phyloP scores from a whole-genome alignment of 1,140 invertebrate genomes.

The Maconellicoccus hirsutus region DNA sequence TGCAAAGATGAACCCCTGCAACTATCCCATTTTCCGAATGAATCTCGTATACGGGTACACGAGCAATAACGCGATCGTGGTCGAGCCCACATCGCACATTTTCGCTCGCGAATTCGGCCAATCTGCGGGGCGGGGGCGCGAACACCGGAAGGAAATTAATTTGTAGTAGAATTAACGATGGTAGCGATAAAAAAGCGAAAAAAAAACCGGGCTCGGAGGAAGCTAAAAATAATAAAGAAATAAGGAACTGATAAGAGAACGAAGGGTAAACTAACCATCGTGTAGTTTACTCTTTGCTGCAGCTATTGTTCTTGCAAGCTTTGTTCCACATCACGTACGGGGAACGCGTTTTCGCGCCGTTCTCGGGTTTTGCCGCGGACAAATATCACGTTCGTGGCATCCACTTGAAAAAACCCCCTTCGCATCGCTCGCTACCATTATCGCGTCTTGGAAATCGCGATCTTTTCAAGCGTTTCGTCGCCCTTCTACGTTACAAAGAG shows the following conservation, averaged over 20 bases:
- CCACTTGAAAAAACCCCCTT: conserved; percentile 1
- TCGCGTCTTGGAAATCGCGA: conserved; percentile 20
- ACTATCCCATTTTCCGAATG: too few relatives aligned
- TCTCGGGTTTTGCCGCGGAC: conserved; percentile 14
- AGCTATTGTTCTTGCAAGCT: conserved; percentile 19
- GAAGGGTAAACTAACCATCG: conserved; percentile 16
- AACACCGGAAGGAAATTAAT: conserved; percentile 7
- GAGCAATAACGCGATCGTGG: too few relatives aligned
- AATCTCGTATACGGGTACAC: too few relatives aligned
- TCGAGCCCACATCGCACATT: too few relatives aligned
- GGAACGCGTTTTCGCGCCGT: conserved; percentile 6
- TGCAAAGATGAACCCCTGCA: too few relatives aligned
- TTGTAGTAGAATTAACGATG: background rate
- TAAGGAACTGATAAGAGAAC: conserved; percentile 21
- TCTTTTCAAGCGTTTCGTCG: conserved; percentile 5
- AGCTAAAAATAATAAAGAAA: conserved; percentile 18
- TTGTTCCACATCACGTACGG: conserved; percentile 19
- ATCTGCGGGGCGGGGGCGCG: background rate
- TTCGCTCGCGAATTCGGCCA: too few relatives aligned
- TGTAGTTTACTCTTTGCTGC: conserved; percentile 16
- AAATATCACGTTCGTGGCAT: conserved; percentile 20
- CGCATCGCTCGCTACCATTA: conserved; percentile 13
- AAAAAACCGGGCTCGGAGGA: background rate
- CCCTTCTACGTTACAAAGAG: background rate
- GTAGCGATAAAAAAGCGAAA: background rate